These are phyloP conservation scores for Ormyrus thymus DNA, from an alignment of 2,888 invertebrate species.

Conservation along the genomic window DNA sequence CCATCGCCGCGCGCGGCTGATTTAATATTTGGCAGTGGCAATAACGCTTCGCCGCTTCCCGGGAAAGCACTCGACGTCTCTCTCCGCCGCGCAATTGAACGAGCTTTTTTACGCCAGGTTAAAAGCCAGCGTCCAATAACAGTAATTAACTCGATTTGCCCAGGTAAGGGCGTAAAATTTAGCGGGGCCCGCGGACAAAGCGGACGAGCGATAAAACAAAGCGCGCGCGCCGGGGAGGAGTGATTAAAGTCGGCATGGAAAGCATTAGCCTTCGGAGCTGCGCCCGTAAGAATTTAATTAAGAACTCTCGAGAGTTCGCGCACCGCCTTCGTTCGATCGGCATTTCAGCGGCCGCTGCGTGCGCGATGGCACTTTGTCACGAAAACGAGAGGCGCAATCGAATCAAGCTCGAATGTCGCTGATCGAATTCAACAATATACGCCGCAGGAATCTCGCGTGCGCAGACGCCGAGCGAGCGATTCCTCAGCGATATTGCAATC, in stretches of 20 bases:
- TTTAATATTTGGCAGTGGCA: conserved; percentile 13
- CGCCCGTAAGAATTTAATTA: conserved; percentile 40
- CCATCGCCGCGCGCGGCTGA: neutral
- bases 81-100: neutral
- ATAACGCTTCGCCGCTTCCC: neutral
- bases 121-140: conserved; percentile 25
- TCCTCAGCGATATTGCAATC: too few relatives aligned
- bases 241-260: neutral
- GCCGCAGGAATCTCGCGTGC: conserved; percentile 23
- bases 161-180: too few relatives aligned
- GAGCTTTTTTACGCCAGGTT: neutral
- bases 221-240: neutral
- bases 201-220: neutral
- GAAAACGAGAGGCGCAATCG: conserved; percentile 32
- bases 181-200: neutral
- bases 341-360: conserved; percentile 28
- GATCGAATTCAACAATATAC: conserved; percentile 31
- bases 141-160: conserved; percentile 37
- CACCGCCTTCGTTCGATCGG: neutral
- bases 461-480: too few relatives aligned
- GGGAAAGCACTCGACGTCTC: too few relatives aligned
- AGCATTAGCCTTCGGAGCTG: neutral
- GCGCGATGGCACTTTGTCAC: conserved; percentile 44
- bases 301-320: conserved; percentile 6
- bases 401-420: conserved; percentile 43